Conservation (phyloP, 2,113 vertebrate genomes). For the Callopanchax toddi region DNA sequence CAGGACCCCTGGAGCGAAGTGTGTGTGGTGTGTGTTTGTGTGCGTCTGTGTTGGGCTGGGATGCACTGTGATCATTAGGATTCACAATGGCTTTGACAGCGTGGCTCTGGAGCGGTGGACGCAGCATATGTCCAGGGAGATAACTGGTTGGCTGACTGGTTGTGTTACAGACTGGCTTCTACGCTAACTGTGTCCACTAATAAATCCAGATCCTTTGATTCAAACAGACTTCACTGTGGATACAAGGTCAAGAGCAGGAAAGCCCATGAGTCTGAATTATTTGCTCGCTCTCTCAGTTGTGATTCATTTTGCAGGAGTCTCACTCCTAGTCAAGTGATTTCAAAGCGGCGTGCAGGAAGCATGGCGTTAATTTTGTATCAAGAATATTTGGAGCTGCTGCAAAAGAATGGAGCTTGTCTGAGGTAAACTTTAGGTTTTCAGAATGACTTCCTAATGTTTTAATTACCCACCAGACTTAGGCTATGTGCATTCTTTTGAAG, state of each 20-base stretch:
- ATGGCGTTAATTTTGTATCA: constrained; percentile 14
- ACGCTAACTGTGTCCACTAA: constrained; percentile 37
- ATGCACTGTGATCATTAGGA: constrained; percentile 74
- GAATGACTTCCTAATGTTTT: background rate
- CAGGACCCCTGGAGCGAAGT: constrained; percentile 73
- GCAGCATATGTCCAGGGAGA: constrained; percentile 70
- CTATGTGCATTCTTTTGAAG: too few species aligned
- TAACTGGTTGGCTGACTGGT: constrained; percentile 60
- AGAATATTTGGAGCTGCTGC: constrained; percentile 10
- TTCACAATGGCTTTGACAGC: constrained; percentile 75
- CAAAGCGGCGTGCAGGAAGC: constrained; percentile 20
- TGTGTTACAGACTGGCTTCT: constrained; percentile 36
- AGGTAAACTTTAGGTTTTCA: background rate
- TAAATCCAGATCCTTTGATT: constrained; percentile 50
- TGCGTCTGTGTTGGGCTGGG: constrained; percentile 27
- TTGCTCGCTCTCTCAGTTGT: constrained; percentile 50
- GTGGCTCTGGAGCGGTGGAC: constrained; percentile 60
- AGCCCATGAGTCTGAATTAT: constrained; percentile 41
- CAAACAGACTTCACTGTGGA: constrained; percentile 23
- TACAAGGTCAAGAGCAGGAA: constrained; percentile 6
- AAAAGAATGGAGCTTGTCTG: constrained; percentile 17
- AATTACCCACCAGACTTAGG: too few species aligned
- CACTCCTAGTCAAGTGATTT: constrained; percentile 25
- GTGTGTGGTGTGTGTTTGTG: constrained; percentile 27
- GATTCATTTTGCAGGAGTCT: constrained; percentile 57